Evolutionary conservation across 2,113 vertebrate genomes (phyloP), one percentile per base, ranked within the genome.

Genomic region (Lampris megalopsis): DNA sequence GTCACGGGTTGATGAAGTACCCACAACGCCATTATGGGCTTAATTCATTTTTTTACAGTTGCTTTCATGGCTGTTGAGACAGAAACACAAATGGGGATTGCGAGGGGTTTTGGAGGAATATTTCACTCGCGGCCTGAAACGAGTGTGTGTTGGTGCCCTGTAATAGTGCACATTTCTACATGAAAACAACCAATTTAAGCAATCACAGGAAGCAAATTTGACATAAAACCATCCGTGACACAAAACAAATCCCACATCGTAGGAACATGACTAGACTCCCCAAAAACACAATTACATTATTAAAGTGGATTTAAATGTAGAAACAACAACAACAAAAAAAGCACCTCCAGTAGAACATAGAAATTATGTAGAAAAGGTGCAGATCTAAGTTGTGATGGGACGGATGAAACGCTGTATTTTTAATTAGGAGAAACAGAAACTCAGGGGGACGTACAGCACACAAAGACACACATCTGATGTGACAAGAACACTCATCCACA

Each of bases 171-270:
- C 82, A 93, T 92, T 92, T 91, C 76, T 68, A 92, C 88, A 91
- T 90, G 84, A 93, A 94, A 94, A 92, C 87, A 89, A 86, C 79
- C 92, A 90, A 93, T 92, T 91, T 89, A 73, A 88, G 81, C 81
- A 74, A 92, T 94, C 90, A 93, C 84, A 90, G 91, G 88, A 85
- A 85, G 85, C 84, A 84, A 79, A 91, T 92, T 92, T 90, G 86
- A 90, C 89, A 87, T 63, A 91, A 89, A 91, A 86, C 89, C 83
- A 92, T 82, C 84, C 87, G 85, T 93, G 89, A 93, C 92, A 93
- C 91, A 93, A 93, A 93, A 93, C 91, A 89, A 93, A 93, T 91
- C 83, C 65, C 79, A 85, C 77, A 53, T 82, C 71, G 76, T 87
- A 79, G 80, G 78, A 83, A 90, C 86, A 90, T 75, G 87, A 87